phyloP scores from a whole-genome alignment of 2,113 vertebrate species.

The Phalacrocorax brasilianus region DNA sequence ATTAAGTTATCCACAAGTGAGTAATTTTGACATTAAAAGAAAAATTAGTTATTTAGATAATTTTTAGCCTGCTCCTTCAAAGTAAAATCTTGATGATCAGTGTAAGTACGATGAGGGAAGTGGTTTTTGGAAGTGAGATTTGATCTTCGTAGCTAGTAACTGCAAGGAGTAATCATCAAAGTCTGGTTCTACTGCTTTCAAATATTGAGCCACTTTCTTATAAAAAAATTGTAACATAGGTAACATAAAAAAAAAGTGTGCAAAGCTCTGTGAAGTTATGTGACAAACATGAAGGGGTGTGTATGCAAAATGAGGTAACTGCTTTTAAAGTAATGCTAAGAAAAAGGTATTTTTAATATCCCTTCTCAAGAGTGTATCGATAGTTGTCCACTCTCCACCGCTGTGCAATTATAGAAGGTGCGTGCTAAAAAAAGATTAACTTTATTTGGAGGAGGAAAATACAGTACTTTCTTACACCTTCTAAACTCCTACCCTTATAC shows the following conservation, averaged over 20 bases:
- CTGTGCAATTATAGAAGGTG: not conserved
- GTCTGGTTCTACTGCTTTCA: not conserved
- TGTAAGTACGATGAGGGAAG: not conserved
- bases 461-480: not conserved
- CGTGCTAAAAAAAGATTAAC: not conserved
- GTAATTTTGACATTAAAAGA: not conserved
- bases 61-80: not conserved
- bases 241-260: not conserved
- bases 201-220: not conserved
- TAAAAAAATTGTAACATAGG: not conserved
- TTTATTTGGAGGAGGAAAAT: not conserved
- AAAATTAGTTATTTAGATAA: not conserved
- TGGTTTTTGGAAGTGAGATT: not conserved
- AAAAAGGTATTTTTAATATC: not conserved
- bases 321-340: not conserved
- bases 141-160: not conserved
- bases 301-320: not conserved
- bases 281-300: not conserved
- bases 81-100: not conserved
- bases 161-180: not conserved
- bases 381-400: not conserved
- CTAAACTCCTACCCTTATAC: not conserved
- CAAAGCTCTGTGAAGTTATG: not conserved
- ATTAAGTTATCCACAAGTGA: not conserved
- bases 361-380: not conserved